A percentile compares a stretch with the other conserved stretches of the same genome.
These are phyloP conservation scores for Helostoma temminkii DNA, from an alignment of 2,797 vertebrate species.

Conservation along the genomic window DNA sequence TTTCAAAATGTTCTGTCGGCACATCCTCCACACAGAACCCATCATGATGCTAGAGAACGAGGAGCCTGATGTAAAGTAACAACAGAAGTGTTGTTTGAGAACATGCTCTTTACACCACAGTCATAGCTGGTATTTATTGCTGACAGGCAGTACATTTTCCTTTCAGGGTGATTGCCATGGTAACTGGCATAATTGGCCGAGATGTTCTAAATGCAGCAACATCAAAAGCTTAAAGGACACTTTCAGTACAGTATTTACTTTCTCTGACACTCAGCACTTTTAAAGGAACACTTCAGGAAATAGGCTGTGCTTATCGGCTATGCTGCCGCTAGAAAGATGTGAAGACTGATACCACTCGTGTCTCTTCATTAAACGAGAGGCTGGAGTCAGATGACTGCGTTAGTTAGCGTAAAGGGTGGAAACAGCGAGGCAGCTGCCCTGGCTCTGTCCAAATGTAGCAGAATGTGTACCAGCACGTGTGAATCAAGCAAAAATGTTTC, in stretches of 20 bases:
- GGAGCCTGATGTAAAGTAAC: not conserved
- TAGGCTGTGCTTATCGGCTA: not conserved
- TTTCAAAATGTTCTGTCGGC: not conserved
- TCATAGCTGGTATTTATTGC: conserved; percentile 24
- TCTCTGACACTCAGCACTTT: not conserved
- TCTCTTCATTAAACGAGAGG: not conserved
- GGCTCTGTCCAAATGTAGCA: not conserved
- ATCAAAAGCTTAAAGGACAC: conserved; percentile 3
- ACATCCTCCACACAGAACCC: not conserved
- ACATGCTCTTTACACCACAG: conserved; percentile 2
- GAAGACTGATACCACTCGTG: not conserved
- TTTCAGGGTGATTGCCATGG: conserved; percentile 58
- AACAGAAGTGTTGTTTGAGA: not conserved
- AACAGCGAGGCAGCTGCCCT: not conserved
- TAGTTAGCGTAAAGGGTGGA: not conserved
- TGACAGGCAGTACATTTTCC: conserved; percentile 13
- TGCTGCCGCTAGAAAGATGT: not conserved
- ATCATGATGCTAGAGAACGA: not conserved
- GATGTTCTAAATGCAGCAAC: conserved; percentile 41
- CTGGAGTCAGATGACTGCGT: not conserved
- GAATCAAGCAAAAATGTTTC: not conserved
- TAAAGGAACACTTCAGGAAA: not conserved
- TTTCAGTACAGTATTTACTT: not conserved
- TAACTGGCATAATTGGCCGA: conserved; percentile 39
- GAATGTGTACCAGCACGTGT: not conserved